Evolutionary conservation across 2,113 vertebrate species (phyloP).

Genomic region (Globicephala melas): DNA sequence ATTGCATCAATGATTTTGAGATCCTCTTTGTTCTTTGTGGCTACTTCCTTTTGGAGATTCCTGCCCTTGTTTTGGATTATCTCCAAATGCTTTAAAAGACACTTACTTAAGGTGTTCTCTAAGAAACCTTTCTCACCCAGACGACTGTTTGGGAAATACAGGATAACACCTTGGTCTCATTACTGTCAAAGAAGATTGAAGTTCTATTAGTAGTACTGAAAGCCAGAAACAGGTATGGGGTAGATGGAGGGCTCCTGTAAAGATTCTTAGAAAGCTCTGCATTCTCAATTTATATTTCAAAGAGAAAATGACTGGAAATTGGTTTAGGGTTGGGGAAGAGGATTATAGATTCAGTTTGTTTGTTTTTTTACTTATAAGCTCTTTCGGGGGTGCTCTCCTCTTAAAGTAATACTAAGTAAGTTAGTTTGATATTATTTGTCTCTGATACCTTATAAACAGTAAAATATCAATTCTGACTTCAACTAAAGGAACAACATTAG

Average conservation of each 20-base stretch:
- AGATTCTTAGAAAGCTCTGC: neutral
- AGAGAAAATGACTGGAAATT: neutral
- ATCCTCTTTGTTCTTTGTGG: neutral
- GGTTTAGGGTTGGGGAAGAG: neutral
- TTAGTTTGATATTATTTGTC: neutral
- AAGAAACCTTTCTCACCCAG: neutral
- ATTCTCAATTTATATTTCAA: neutral
- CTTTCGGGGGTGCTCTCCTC: neutral
- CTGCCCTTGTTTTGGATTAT: neutral
- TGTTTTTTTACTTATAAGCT: neutral
- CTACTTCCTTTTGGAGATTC: neutral
- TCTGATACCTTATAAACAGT: neutral
- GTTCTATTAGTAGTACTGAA: neutral
- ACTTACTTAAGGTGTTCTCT: neutral
- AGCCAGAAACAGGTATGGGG: neutral
- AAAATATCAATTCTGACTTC: constrained; percentile 32
- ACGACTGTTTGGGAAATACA: neutral
- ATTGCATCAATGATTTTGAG: neutral
- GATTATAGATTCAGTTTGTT: neutral
- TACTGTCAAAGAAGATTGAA: neutral
- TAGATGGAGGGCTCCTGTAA: neutral
- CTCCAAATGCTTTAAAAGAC: neutral
- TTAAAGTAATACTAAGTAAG: neutral
- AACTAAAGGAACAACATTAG: neutral
- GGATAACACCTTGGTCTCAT: neutral